Conservation (phyloP, 1,140 invertebrate species). For the Sitophilus oryzae region DNA sequence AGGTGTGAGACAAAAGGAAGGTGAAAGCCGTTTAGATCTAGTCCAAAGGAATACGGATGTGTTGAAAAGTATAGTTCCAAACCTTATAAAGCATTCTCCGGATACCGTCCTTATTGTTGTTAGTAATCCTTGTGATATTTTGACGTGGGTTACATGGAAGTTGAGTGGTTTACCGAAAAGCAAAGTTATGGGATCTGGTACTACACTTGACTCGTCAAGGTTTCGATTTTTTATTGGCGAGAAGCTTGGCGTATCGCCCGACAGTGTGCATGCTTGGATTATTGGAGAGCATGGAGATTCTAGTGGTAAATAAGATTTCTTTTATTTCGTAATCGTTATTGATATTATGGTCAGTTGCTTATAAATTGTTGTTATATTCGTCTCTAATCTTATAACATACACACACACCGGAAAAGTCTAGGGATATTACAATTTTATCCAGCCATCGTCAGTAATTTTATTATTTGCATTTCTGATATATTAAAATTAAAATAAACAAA, state of each 20-base stretch:
- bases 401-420: too few species aligned
- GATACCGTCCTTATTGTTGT: slow-evolving; percentile 82
- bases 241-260: slow-evolving; percentile 69
- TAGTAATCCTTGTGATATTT: slow-evolving; percentile 84
- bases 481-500: too few species aligned
- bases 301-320: slow-evolving; percentile 51
- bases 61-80: slow-evolving; percentile 76
- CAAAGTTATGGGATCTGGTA: slow-evolving; percentile 85
- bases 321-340: too few species aligned
- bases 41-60: slow-evolving; percentile 87
- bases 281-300: slow-evolving; percentile 82
- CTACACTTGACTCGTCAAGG: slow-evolving; percentile 81
- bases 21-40: slow-evolving; percentile 72
- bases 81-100: slow-evolving; percentile 77
- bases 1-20: slow-evolving; percentile 80
- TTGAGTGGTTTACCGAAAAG: slow-evolving; percentile 79
- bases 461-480: too few species aligned
- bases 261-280: slow-evolving; percentile 81
- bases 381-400: too few species aligned
- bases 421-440: too few species aligned
- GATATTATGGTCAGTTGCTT: too few species aligned
- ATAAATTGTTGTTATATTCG: too few species aligned
- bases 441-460: too few species aligned
- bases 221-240: slow-evolving; percentile 83
- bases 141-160: slow-evolving; percentile 89